Conservation (phyloP, 2,888 invertebrate species). For the Elgonia sp. region DNA sequence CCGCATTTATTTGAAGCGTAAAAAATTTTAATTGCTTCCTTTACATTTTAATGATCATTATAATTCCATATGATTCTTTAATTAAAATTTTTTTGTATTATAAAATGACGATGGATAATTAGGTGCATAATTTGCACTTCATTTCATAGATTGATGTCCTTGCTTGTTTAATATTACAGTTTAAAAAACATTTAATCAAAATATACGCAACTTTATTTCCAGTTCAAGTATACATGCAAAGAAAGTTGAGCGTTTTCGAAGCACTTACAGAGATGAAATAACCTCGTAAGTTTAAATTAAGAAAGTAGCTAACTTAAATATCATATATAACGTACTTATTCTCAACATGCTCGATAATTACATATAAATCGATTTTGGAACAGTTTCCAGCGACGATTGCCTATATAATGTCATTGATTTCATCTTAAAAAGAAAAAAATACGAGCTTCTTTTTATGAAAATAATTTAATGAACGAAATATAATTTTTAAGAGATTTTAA, state of each 20-base stretch:
- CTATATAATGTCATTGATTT: neutral
- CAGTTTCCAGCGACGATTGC: conserved; percentile 12
- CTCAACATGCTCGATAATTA: conserved; percentile 46
- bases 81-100: neutral
- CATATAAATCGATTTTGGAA: conserved; percentile 14
- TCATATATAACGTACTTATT: conserved; percentile 26
- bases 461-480: neutral
- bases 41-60: too few relatives aligned
- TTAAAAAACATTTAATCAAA: neutral
- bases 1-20: too few relatives aligned
- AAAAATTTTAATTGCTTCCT: too few relatives aligned
- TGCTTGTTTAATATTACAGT: neutral
- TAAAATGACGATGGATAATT: neutral
- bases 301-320: conserved; percentile 57
- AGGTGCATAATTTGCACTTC: too few relatives aligned
- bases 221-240: conserved; percentile 24
- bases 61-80: neutral
- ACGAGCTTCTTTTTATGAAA: neutral
- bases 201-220: neutral
- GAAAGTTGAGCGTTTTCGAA: conserved; percentile 37
- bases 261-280: conserved; percentile 44
- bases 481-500: too few relatives aligned
- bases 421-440: neutral
- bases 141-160: neutral
- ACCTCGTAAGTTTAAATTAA: conserved; percentile 57